These are phyloP conservation scores for Brachypalpus laphriformis DNA, from an alignment of 2,888 invertebrate genomes.

Conservation along the genomic window DNA sequence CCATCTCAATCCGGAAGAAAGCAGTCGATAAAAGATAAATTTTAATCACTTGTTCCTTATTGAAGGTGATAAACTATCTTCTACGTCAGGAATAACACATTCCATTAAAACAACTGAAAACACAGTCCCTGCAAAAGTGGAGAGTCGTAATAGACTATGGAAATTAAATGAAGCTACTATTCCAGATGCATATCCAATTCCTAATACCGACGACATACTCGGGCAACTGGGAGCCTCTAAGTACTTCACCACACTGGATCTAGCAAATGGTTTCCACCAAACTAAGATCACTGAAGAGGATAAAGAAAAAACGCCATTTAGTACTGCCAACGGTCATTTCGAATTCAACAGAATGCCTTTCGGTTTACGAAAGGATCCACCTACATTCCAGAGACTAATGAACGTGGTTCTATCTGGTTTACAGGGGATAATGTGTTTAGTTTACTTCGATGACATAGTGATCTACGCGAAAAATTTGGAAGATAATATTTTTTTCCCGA, in stretches of 20 bases:
- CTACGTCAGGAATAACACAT: slow-evolving; percentile 2
- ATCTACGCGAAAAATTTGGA: slow-evolving; percentile 66
- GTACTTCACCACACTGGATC: slow-evolving; percentile 64
- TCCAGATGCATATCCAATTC: slow-evolving; percentile 68
- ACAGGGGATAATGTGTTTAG: slow-evolving; percentile 46
- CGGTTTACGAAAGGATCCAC: slow-evolving; percentile 75
- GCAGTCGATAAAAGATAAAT: neutral
- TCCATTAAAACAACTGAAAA: neutral
- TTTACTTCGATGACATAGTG: slow-evolving; percentile 77
- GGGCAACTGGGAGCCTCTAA: slow-evolving; percentile 59
- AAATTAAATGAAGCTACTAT: slow-evolving; percentile 73
- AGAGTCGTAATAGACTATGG: slow-evolving; percentile 74
- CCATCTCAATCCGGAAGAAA: slow-evolving; percentile 10
- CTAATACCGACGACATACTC: slow-evolving; percentile 61
- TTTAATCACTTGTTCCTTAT: neutral
- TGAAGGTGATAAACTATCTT: neutral
- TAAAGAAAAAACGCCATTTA: slow-evolving; percentile 72
- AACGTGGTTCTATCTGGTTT: slow-evolving; percentile 76
- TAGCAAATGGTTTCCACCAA: slow-evolving; percentile 65
- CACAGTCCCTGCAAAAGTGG: slow-evolving; percentile 70
- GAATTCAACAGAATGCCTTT: slow-evolving; percentile 75
- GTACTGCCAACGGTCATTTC: slow-evolving; percentile 62
- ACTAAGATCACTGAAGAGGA: slow-evolving; percentile 39
- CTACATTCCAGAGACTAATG: slow-evolving; percentile 77
- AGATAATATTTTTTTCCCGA: too few species aligned